Base-by-base conservation (phyloP, 2,113 vertebrate species). In the Pipra filicauda region DNA sequence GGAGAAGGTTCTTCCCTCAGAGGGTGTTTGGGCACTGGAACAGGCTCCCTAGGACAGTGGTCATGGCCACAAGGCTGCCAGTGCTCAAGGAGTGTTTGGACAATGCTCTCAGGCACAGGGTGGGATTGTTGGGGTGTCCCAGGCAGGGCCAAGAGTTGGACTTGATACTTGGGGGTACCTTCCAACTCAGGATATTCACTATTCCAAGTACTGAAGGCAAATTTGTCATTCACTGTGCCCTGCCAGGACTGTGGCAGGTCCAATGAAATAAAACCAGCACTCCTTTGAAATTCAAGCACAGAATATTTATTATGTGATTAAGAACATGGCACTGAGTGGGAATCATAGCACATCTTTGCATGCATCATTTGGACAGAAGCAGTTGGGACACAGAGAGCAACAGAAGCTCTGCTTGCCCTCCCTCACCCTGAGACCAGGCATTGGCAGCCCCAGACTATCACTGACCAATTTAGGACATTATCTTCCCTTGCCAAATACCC, bases 291-390 rank as follows among this genome's bases (percentile, higher is more conserved):
- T 52, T 48, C 14, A 71, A 12, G 14, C 74, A 87, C 31, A 65
- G 19, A 44, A 35, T 30, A 12, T 96, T 96, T 97, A 97, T 96
- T 97, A 61, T 62, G 72, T 31, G 64, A 33, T 76, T 51, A 48
- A n/a, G 16, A 76, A 33, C 9, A 9, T n/a, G 41, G 24, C 33
- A 23, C 4, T 8, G 20, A 37, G 41, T 3, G 9, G n/a, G 39
- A 72, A 89, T 59, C 16, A 2, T 14, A 20, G 30, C 3, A 0
- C 17, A 6, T 39, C 43, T 66, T 21, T 16, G 3, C 0, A 9
- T 28, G 23, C 31, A n/a, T 17, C 30, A 8, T 19, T n/a, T 9
- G 8, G 41, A 22, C 39, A 80, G 79, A 61, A 86, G 78, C 31
- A 61, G 23, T 2, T 48, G 67, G 3, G 1, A 76, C 5, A 5